A percentile compares a stretch with the other conserved stretches of the same genome.
phyloP scores from a whole-genome alignment of 1,140 invertebrate species.

The Frieseomelitta varia region DNA sequence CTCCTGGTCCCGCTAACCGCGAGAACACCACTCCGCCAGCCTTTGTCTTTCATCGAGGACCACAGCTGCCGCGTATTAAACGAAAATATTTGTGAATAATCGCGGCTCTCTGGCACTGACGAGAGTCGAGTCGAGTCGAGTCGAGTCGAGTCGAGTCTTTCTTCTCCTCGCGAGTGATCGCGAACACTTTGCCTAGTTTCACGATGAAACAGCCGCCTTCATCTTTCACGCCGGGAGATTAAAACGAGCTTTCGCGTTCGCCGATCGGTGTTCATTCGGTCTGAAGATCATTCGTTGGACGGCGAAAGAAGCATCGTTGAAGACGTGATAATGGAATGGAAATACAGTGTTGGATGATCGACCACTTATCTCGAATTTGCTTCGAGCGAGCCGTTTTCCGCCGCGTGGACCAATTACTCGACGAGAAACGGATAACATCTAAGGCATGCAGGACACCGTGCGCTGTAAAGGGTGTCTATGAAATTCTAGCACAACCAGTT shows the following conservation, averaged over 20 bases:
- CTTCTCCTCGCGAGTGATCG: not conserved
- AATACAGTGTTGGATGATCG: not conserved
- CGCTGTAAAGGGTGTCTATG: too few relatives aligned
- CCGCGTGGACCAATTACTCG: too few relatives aligned
- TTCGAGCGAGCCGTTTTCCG: too few relatives aligned
- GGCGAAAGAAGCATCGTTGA: not conserved
- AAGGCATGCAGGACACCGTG: too few relatives aligned
- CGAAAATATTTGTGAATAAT: conserved; percentile 41
- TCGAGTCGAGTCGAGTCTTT: too few relatives aligned
- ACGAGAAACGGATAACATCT: too few relatives aligned
- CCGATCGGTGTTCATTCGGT: not conserved
- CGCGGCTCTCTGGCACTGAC: not conserved
- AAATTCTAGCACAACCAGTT: too few relatives aligned
- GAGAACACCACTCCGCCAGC: not conserved
- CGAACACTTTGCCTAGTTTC: not conserved
- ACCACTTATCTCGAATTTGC: too few relatives aligned
- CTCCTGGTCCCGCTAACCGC: not conserved
- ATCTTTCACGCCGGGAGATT: not conserved
- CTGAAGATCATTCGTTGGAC: not conserved
- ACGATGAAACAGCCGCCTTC: not conserved
- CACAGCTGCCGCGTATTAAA: conserved; percentile 10
- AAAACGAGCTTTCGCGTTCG: not conserved
- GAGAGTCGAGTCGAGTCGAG: too few relatives aligned
- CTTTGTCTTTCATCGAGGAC: conserved; percentile 3
- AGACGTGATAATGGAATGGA: not conserved